A percentile compares a stretch with the other conserved stretches of the same genome.
These are phyloP conservation scores for Xylota segnis DNA, from an alignment of 2,888 invertebrate species.

Conservation along the genomic window DNA sequence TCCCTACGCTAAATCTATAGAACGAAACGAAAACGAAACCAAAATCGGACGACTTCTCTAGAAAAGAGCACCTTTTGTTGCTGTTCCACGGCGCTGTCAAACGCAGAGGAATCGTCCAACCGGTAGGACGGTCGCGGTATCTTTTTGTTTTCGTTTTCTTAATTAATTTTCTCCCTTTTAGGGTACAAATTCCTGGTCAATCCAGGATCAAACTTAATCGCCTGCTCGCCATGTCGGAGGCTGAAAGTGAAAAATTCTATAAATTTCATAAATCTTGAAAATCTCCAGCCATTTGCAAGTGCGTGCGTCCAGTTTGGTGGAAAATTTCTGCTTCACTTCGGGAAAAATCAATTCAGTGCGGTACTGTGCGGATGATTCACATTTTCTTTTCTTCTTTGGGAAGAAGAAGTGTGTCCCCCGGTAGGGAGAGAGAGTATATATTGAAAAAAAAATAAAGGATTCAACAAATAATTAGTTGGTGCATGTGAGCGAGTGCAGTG, in stretches of 20 bases:
- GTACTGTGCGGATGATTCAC: conserved; percentile 64
- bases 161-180: conserved; percentile 34
- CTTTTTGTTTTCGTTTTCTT: conserved; percentile 42
- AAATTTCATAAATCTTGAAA: conserved; percentile 16
- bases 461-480: conserved; percentile 41
- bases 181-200: not conserved
- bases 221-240: conserved; percentile 32
- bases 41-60: conserved; percentile 33
- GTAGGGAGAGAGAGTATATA: not conserved
- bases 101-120: conserved; percentile 68
- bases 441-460: conserved; percentile 12
- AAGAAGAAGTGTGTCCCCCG: conserved; percentile 28
- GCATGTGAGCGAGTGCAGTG: conserved; percentile 30
- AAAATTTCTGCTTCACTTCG: conserved; percentile 16
- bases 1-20: conserved; percentile 17
- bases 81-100: conserved; percentile 59
- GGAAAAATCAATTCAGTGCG: conserved; percentile 73
- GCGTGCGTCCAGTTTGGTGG: not conserved
- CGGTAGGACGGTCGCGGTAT: conserved; percentile 54
- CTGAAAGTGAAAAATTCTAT: conserved; percentile 28
- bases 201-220: conserved; percentile 1
- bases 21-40: conserved; percentile 54
- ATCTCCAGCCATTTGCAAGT: not conserved
- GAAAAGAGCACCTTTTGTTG: conserved; percentile 36
- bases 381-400: conserved; percentile 16